These are phyloP conservation scores for Cabera pusaria DNA, from an alignment of 2,888 invertebrate species.

Conservation along the genomic window DNA sequence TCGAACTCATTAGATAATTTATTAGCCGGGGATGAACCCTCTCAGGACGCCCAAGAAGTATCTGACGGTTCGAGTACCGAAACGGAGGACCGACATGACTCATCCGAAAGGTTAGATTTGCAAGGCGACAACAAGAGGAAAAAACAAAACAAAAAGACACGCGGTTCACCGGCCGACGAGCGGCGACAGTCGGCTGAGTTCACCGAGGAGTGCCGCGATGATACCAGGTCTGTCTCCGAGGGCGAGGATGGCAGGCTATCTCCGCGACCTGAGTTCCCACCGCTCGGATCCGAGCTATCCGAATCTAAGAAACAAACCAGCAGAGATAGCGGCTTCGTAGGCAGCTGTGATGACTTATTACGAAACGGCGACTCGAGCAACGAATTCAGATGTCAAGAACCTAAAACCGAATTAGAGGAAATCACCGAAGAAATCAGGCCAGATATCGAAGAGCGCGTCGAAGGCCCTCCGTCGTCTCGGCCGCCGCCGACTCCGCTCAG, in stretches of 20 bases:
- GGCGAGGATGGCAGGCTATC: conserved; percentile 87
- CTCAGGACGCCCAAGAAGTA: conserved; percentile 80
- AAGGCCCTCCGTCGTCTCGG: conserved; percentile 78
- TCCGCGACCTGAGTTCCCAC: conserved; percentile 86
- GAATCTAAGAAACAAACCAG: conserved; percentile 91
- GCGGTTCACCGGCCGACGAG: conserved; percentile 84
- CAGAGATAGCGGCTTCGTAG: conserved; percentile 94
- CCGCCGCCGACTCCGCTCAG: conserved; percentile 85
- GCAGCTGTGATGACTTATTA: conserved; percentile 93
- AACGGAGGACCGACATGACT: conserved; percentile 85
- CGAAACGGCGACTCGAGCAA: conserved; percentile 85
- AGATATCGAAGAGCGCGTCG: conserved; percentile 75
- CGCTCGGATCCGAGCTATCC: conserved; percentile 81
- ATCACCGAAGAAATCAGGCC: conserved; percentile 84
- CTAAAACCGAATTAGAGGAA: conserved; percentile 83
- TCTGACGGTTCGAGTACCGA: conserved; percentile 91
- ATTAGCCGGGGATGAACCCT: conserved; percentile 85
- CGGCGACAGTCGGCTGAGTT: conserved; percentile 86
- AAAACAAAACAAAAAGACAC: conserved; percentile 89
- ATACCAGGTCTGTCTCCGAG: conserved; percentile 83
- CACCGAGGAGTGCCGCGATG: conserved; percentile 83
- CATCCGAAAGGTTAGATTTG: conserved; percentile 88
- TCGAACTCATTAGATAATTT: conserved; percentile 92
- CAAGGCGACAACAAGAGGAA: conserved; percentile 93
- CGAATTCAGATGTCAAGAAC: conserved; percentile 77